Evolutionary conservation across 2,113 vertebrate species (phyloP).

Genomic region (Colaptes auratus): DNA sequence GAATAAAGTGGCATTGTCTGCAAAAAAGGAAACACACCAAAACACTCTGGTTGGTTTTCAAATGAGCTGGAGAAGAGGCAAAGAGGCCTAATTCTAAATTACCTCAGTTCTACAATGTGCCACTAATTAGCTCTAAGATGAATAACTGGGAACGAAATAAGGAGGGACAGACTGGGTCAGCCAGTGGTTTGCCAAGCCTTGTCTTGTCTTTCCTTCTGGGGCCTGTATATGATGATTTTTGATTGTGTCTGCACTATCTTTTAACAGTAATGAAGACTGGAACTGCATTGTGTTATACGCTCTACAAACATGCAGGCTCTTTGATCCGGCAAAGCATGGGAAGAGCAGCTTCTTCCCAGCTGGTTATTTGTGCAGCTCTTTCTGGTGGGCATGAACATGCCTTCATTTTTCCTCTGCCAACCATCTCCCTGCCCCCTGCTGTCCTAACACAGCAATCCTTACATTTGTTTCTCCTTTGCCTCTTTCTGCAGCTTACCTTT

Average conservation of each 20-base stretch:
- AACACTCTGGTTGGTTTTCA: conserved; percentile 11
- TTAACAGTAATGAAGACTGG: background rate
- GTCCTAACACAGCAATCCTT: background rate
- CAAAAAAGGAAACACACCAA: background rate
- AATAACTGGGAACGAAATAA: conserved; percentile 35
- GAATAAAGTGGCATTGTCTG: background rate
- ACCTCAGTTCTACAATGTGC: conserved; percentile 6
- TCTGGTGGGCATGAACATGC: background rate
- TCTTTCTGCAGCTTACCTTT: background rate
- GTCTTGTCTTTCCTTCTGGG: background rate
- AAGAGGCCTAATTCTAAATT: conserved; percentile 10
- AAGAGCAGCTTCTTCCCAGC: background rate
- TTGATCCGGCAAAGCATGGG: background rate
- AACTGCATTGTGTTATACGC: background rate
- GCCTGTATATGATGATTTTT: background rate
- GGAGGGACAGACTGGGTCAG: conserved; percentile 12
- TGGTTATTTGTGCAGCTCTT: background rate
- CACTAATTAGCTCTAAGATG: background rate
- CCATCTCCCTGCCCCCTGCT: background rate
- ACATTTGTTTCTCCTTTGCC: background rate
- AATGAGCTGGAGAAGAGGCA: conserved; percentile 22
- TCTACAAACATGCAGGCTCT: background rate
- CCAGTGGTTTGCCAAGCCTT: conserved; percentile 23
- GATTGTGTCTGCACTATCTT: background rate
- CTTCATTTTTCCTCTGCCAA: background rate